Conservation (phyloP, 2,888 invertebrate genomes). For the Conchocele bisecta region DNA sequence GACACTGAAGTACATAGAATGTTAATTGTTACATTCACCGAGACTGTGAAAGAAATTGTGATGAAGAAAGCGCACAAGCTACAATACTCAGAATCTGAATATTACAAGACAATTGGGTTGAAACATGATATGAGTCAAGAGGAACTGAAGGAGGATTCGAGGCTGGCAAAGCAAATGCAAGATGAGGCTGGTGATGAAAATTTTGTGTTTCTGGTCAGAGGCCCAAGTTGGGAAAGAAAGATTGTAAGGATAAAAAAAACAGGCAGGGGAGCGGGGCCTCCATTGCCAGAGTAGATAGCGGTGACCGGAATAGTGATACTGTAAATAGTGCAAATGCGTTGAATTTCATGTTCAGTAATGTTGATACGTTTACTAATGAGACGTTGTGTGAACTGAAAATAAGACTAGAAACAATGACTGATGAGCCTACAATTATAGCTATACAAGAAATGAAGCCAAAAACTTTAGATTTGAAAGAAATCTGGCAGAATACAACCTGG, state of each 20-base stretch:
- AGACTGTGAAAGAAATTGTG: background rate
- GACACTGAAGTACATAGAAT: background rate
- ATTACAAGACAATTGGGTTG: slow-evolving; percentile 6
- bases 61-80: background rate
- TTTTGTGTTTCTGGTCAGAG: slow-evolving; percentile 15
- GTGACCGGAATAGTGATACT: background rate
- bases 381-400: slow-evolving; percentile 1
- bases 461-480: slow-evolving; percentile 8
- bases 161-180: slow-evolving; percentile 1
- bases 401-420: background rate
- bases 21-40: background rate
- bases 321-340: slow-evolving; percentile 1
- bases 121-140: slow-evolving; percentile 23
- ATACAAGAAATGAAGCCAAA: slow-evolving; percentile 7
- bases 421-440: background rate
- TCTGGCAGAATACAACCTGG: slow-evolving; percentile 5
- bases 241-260: slow-evolving; percentile 13
- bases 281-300: background rate
- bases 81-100: background rate
- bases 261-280: background rate
- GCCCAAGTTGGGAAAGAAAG: slow-evolving; percentile 10
- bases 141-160: background rate
- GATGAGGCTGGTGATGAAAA: background rate
- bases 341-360: slow-evolving; percentile 4
- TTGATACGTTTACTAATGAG: slow-evolving; percentile 7